Conservation (phyloP, 2,888 invertebrate genomes). For the Drosophila kambysellisi region DNA sequence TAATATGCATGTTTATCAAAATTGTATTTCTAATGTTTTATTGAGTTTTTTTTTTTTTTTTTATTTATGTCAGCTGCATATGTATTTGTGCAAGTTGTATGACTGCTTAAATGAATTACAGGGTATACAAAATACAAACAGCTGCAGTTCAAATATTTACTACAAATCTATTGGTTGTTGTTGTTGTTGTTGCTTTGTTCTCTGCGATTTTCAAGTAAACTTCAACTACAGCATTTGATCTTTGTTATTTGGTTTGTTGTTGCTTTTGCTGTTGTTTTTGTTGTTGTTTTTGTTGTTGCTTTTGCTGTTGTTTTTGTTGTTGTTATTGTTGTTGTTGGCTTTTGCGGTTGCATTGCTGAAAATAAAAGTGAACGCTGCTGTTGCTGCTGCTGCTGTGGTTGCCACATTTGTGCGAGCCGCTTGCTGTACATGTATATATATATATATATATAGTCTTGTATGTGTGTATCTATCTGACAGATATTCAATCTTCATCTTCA, state of each 20-base stretch:
- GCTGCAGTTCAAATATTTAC: conserved; percentile 27
- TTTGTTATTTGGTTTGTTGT: conserved; percentile 70
- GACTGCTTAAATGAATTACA: not conserved
- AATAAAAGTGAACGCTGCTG: conserved; percentile 68
- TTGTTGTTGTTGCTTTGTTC: conserved; percentile 45
- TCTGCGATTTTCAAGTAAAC: conserved; percentile 34
- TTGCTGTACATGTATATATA: not conserved
- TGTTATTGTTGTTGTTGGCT: conserved; percentile 7
- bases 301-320: conserved; percentile 51
- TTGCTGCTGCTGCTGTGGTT: conserved; percentile 30
- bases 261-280: conserved; percentile 25
- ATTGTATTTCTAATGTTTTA: not conserved
- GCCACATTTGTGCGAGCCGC: conserved; percentile 35
- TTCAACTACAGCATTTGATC: conserved; percentile 57
- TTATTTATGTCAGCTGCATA: not conserved
- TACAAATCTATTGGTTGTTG: conserved; percentile 14
- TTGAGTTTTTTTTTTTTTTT: not conserved
- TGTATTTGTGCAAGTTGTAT: not conserved
- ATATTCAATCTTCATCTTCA: conserved; percentile 76
- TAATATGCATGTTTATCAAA: not conserved
- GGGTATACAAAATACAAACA: conserved; percentile 27
- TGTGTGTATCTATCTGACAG: conserved; percentile 65
- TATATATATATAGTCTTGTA: not conserved
- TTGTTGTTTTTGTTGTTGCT: conserved; percentile 4
- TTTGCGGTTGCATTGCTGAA: conserved; percentile 69